These are phyloP conservation scores for Ophion ellenae DNA, from an alignment of 2,888 invertebrate species.

Conservation along the genomic window DNA sequence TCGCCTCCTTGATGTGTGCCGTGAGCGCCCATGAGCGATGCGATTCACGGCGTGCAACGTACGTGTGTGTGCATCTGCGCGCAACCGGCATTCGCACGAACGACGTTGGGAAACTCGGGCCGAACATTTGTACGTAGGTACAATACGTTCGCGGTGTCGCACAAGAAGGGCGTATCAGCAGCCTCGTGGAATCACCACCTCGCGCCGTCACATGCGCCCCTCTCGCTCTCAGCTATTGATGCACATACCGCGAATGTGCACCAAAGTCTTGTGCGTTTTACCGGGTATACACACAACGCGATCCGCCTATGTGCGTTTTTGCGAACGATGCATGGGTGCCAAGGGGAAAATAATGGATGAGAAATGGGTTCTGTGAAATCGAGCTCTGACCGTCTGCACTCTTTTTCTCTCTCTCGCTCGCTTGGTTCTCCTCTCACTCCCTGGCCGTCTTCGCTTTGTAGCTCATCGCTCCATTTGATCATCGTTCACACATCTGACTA, in stretches of 20 bases:
- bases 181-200: neutral
- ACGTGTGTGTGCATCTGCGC: conserved; percentile 65
- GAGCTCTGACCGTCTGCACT: conserved; percentile 2
- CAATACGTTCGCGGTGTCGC: no score
- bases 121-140: no score
- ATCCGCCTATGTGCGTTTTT: conserved; percentile 31
- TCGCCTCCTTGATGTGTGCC: conserved; percentile 42
- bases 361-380: conserved; percentile 58
- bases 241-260: no score
- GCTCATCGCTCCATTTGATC: no score
- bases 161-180: no score
- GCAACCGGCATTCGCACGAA: conserved; percentile 8
- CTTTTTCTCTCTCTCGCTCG: neutral
- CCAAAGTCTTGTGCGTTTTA: conserved; percentile 26
- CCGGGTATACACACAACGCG: conserved; percentile 10
- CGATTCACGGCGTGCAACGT: conserved; percentile 55
- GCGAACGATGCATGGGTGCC: conserved; percentile 47
- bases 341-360: conserved; percentile 59
- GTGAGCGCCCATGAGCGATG: conserved; percentile 60
- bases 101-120: no score
- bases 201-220: conserved; percentile 7
- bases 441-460: no score
- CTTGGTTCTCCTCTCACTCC: conserved; percentile 11
- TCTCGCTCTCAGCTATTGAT: no score
- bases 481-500: no score